These are phyloP conservation scores for Hyles vespertilio DNA, from an alignment of 1,140 invertebrate species.

Conservation along the genomic window DNA sequence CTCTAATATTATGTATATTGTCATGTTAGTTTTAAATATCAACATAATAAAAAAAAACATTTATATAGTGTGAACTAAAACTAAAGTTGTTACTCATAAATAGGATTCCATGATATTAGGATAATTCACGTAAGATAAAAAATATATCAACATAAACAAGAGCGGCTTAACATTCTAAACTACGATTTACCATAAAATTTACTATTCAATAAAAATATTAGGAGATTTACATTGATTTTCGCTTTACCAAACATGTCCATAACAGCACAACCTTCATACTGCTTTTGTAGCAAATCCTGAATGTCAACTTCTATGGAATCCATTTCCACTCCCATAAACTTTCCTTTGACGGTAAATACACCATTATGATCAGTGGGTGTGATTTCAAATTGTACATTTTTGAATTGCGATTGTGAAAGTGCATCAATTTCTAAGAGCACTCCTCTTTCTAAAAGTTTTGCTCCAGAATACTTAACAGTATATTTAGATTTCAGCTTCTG, in stretches of 20 bases:
- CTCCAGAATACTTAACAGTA: slow-evolving; percentile 83
- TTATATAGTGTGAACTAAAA: too few relatives aligned
- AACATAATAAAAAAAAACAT: too few relatives aligned
- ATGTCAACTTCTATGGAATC: slow-evolving; percentile 86
- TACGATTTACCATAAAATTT: slow-evolving; percentile 84
- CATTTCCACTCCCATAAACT: slow-evolving; percentile 88
- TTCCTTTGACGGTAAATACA: slow-evolving; percentile 83
- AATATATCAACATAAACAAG: background rate
- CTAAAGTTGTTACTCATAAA: too few relatives aligned
- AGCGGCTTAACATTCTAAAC: background rate
- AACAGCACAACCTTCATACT: slow-evolving; percentile 86
- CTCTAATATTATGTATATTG: too few relatives aligned
- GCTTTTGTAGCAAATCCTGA: slow-evolving; percentile 85
- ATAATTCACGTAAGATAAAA: background rate
- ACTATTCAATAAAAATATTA: slow-evolving; percentile 85
- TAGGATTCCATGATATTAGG: too few relatives aligned
- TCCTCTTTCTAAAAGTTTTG: slow-evolving; percentile 85
- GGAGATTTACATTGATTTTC: slow-evolving; percentile 86
- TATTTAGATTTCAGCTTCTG: slow-evolving; percentile 78
- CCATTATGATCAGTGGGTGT: slow-evolving; percentile 81
- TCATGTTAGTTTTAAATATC: too few relatives aligned
- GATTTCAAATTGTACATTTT: slow-evolving; percentile 89
- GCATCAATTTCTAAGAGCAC: slow-evolving; percentile 85
- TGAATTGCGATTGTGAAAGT: slow-evolving; percentile 80
- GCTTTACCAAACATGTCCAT: slow-evolving; percentile 89